Conservation (phyloP, 2,888 invertebrate genomes). For the Pseudococcus longispinus region DNA sequence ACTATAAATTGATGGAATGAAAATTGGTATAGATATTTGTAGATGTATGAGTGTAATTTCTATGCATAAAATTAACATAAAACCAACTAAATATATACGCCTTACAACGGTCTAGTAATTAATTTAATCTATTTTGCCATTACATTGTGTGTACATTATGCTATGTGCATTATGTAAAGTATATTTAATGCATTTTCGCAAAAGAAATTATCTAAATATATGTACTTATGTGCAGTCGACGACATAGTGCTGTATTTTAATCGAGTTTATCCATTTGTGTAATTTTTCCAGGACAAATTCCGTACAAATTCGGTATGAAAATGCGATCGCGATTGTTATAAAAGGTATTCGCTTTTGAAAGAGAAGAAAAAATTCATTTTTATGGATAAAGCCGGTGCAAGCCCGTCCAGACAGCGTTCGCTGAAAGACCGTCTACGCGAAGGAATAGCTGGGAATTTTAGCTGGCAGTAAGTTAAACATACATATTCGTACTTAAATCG, state of each 20-base stretch:
- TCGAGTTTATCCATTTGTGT: not conserved
- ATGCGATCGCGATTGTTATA: conserved; percentile 18
- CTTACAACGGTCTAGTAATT: not conserved
- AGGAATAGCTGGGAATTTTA: conserved; percentile 79
- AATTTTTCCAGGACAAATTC: not conserved
- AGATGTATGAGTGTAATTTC: not conserved
- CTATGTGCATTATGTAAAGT: not conserved
- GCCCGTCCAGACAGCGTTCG: conserved; percentile 77
- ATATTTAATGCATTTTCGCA: not conserved
- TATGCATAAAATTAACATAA: not conserved
- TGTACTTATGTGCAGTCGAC: not conserved
- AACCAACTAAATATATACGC: not conserved
- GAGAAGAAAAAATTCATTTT: not conserved
- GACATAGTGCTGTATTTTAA: not conserved
- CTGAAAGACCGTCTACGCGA: conserved; percentile 80
- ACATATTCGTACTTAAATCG: no score
- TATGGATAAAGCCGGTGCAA: conserved; percentile 60
- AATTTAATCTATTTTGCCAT: not conserved
- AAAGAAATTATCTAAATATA: not conserved
- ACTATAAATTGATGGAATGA: not conserved
- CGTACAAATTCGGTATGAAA: not conserved
- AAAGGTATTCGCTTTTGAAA: not conserved
- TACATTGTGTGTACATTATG: not conserved
- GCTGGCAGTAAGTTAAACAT: conserved; percentile 78
- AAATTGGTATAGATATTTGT: not conserved